Percentiles rank a stretch among this genome's conserved stretches.
phyloP scores from a whole-genome alignment of 1,140 invertebrate species.

The Achatina immaculata region DNA sequence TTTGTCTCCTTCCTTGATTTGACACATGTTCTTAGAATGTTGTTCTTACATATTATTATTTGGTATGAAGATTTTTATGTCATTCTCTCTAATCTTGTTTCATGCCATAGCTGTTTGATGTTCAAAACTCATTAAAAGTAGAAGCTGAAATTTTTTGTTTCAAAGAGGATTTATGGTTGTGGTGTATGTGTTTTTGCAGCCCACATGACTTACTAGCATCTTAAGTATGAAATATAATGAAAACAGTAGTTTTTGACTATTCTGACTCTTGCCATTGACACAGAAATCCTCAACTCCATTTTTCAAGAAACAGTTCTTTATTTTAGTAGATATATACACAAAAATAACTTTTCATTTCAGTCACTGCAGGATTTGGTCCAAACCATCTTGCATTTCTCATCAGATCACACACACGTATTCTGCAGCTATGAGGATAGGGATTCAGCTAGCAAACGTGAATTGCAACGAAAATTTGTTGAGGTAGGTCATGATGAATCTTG shows the following conservation, averaged over 20 bases:
- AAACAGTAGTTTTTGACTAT: neutral
- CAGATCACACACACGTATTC: conserved; percentile 50
- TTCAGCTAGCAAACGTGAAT: conserved; percentile 61
- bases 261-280: neutral
- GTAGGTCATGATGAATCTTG: too few relatives aligned
- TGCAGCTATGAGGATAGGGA: conserved; percentile 67
- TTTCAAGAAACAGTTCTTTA: neutral
- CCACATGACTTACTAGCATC: neutral
- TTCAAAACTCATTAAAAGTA: too few relatives aligned
- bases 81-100: neutral
- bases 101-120: too few relatives aligned
- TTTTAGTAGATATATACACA: neutral
- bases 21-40: neutral
- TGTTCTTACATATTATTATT: too few relatives aligned
- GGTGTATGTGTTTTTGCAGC: neutral
- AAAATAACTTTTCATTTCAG: conserved; percentile 44
- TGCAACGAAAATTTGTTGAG: conserved; percentile 63
- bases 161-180: neutral
- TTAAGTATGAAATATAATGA: neutral
- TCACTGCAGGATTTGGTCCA: conserved; percentile 62
- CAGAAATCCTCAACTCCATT: neutral
- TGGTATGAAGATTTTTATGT: too few relatives aligned
- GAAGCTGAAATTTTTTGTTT: too few relatives aligned
- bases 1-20: neutral
- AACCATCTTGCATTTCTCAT: conserved; percentile 52